Percentiles rank a stretch among this genome's conserved stretches.
phyloP scores from a whole-genome alignment of 2,888 invertebrate genomes.

The Sycophila texana region DNA sequence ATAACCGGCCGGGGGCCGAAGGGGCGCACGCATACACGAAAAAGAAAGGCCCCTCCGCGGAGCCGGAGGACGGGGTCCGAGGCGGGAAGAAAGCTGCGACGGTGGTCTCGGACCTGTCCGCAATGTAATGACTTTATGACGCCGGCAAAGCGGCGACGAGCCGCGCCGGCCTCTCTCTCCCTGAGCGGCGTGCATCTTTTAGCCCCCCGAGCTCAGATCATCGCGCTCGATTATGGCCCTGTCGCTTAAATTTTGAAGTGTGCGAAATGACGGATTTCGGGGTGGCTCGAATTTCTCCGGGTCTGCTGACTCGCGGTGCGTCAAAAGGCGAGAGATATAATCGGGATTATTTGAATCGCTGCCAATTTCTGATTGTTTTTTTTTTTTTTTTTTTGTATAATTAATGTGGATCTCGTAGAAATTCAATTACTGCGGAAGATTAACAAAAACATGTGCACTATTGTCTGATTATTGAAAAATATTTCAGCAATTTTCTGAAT shows the following conservation, averaged over 20 bases:
- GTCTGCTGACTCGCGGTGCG: no score
- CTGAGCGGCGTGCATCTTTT: neutral
- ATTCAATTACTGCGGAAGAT: no score
- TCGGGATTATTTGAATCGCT: no score
- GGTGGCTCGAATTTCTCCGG: no score
- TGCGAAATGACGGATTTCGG: constrained; percentile 4
- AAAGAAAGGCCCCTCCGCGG: constrained; percentile 7
- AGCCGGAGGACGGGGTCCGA: constrained; percentile 14
- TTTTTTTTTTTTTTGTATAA: no score
- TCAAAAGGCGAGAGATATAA: no score
- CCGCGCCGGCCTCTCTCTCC: no score
- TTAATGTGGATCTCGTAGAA: no score
- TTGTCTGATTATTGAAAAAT: no score
- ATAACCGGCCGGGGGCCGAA: neutral
- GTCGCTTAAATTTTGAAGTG: neutral
- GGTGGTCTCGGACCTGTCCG: constrained; percentile 62
- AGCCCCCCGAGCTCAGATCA: constrained; percentile 21
- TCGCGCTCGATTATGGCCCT: constrained; percentile 8
- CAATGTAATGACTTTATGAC: constrained; percentile 65
- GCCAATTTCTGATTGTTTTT: no score
- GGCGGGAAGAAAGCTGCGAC: constrained; percentile 35
- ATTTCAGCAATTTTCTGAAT: no score
- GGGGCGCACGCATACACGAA: neutral
- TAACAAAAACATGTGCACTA: no score
- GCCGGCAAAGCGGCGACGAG: constrained; percentile 27